A percentile compares a stretch with the other conserved stretches of the same genome.
phyloP scores from a whole-genome alignment of 2,888 invertebrate genomes.

The Linnaemya vulpina region DNA sequence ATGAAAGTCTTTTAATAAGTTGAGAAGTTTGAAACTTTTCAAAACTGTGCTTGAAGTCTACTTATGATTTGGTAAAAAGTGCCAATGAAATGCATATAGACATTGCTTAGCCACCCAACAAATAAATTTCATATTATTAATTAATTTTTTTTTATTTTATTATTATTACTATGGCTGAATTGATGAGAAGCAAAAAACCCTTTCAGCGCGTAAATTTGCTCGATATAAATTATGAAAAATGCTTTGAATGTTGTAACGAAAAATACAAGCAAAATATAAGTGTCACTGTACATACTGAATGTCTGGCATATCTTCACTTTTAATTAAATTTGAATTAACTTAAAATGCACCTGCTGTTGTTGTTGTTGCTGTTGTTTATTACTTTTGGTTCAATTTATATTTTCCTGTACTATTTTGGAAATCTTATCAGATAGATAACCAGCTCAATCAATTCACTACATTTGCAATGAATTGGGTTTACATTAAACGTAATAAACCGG shows the following conservation, averaged over 20 bases:
- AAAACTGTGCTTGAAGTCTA: no score
- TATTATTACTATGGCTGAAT: background rate
- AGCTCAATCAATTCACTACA: slow-evolving; percentile 55
- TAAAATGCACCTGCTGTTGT: slow-evolving; percentile 46
- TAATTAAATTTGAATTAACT: background rate
- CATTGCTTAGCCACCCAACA: no score
- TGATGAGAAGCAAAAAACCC: slow-evolving; percentile 9
- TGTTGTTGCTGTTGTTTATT: slow-evolving; percentile 30
- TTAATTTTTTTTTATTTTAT: no score
- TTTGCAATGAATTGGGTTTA: slow-evolving; percentile 12
- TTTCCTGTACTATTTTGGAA: slow-evolving; percentile 61
- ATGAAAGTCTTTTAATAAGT: no score
- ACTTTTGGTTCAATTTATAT: slow-evolving; percentile 11
- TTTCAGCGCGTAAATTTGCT: slow-evolving; percentile 40
- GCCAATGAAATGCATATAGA: no score
- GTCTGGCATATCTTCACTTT: slow-evolving; percentile 56
- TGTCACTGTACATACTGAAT: slow-evolving; percentile 10
- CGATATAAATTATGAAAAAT: background rate
- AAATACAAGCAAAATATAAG: slow-evolving; percentile 12
- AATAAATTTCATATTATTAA: no score
- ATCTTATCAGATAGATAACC: slow-evolving; percentile 78
- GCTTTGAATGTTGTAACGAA: slow-evolving; percentile 13
- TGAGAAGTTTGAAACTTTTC: no score
- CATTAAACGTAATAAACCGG: slow-evolving; percentile 44
- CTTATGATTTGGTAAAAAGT: no score